Evolutionary conservation across 2,113 vertebrate genomes (phyloP), one percentile per base, ranked within the genome.

Genomic region (Atrichornis clamosus): DNA sequence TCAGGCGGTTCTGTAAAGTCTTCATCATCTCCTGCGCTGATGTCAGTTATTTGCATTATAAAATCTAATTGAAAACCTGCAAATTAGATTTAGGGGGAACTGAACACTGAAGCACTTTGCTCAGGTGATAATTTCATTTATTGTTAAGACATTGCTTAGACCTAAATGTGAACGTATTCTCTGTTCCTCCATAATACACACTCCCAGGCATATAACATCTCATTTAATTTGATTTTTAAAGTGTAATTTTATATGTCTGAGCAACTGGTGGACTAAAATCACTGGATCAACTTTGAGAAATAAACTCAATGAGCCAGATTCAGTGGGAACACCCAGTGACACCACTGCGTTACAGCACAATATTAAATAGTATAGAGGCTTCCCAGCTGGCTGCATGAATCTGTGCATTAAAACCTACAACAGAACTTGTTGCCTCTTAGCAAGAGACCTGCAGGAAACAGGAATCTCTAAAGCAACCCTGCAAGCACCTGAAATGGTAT

Each of bases 121-220:
- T 87, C 8, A 80, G 72, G 76, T 95, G 95, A 84, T 94, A 92
- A 93, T 78, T 96, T 90, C 5, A 84, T 84, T 94, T 92, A 67
- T 59, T 56, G 28, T 78, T 90, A 86, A 90, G 63, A 16, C 28
- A 33, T 84, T 88, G 44, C 92, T 93, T 83, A 70, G 52, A 63
- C 52, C 24, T 70, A 52, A 81, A 88, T 49, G 28, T 85, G 79
- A 73, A 79, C 0, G 0, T 67, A 35, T 58, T 76, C 52, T 46
- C 23, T 84, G 28, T 74, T 88, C n/a, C 20, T 90, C 41, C 15
- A 6, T 67, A 50, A 59, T 30, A 44, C 49, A 42, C 9, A 27
- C 47, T 59, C 52, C 5, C 7, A 39, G 64, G 30, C 52, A 41
- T 32, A 64, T 28, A 63, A 56, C 33, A n/a, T 63, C 39, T 33